phyloP scores from a whole-genome alignment of 2,797 vertebrate genomes.

The Periparus ater region DNA sequence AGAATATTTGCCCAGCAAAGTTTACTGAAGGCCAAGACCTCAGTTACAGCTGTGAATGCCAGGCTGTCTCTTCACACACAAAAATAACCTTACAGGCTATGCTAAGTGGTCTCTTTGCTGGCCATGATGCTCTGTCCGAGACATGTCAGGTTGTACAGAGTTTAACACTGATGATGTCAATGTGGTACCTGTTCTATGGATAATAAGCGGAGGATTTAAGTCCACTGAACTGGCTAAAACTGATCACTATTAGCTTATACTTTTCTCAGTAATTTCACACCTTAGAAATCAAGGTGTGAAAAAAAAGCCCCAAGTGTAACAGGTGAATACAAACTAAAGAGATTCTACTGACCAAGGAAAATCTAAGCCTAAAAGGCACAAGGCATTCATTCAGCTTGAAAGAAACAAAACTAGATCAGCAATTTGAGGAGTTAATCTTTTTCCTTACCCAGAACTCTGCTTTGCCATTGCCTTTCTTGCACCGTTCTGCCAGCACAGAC shows the following conservation, averaged over 20 bases:
- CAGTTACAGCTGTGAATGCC: not conserved
- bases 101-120: not conserved
- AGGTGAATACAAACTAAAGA: not conserved
- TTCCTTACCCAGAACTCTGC: constrained; percentile 89
- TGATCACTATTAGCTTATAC: not conserved
- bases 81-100: not conserved
- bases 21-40: not conserved
- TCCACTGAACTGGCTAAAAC: not conserved
- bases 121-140: not conserved
- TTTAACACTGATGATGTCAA: not conserved
- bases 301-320: not conserved
- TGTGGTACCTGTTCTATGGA: not conserved
- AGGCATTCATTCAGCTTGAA: not conserved
- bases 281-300: not conserved
- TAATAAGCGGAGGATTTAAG: not conserved
- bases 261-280: not conserved
- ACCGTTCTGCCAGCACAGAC: constrained; percentile 88
- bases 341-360: not conserved
- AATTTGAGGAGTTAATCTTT: not conserved
- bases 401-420: not conserved
- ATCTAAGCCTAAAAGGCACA: not conserved
- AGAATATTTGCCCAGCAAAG: not conserved
- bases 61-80: not conserved
- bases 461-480: constrained; percentile 86
- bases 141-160: not conserved